These are phyloP conservation scores for Prionailurus viverrinus DNA, from an alignment of 2,113 vertebrate genomes.

Conservation along the genomic window DNA sequence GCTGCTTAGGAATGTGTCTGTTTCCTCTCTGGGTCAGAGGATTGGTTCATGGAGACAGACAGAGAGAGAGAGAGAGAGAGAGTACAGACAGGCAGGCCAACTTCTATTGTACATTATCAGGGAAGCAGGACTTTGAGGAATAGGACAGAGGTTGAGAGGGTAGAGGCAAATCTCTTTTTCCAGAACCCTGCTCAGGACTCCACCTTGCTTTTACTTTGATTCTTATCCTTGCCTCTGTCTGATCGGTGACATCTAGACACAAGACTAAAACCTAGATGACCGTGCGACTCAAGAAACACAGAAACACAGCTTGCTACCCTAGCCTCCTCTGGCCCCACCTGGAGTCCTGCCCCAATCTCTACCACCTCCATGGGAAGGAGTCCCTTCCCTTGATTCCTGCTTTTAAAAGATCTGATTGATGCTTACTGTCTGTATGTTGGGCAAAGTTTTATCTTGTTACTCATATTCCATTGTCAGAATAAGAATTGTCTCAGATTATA, in stretches of 20 bases:
- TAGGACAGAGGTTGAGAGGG: background rate
- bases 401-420: background rate
- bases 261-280: background rate
- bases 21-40: background rate
- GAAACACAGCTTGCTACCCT: background rate
- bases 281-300: background rate
- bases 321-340: background rate
- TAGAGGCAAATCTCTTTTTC: background rate
- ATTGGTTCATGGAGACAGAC: background rate
- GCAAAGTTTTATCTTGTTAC: background rate
- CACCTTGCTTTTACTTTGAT: background rate
- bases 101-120: background rate
- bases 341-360: background rate
- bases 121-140: background rate
- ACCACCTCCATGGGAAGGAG: background rate
- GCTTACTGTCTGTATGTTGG: background rate
- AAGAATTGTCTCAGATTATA: background rate
- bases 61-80: no score
- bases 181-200: background rate
- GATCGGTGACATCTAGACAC: background rate
- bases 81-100: background rate
- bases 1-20: background rate
- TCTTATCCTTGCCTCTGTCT: background rate
- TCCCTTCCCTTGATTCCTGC: background rate
- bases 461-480: background rate